These are phyloP conservation scores for Galeruca laticollis DNA, from an alignment of 2,888 invertebrate genomes.

Conservation along the genomic window DNA sequence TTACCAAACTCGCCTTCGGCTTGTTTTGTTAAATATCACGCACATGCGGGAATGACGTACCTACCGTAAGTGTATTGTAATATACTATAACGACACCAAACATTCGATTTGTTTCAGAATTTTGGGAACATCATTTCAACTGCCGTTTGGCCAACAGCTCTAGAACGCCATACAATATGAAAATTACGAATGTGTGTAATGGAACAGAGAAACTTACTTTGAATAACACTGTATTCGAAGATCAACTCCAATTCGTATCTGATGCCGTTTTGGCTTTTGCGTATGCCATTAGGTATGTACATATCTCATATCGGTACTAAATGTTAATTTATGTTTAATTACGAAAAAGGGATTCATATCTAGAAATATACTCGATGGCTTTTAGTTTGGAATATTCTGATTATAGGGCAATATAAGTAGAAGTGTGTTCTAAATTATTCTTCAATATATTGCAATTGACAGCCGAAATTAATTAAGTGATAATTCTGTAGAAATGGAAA, in stretches of 20 bases:
- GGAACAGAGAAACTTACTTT: conserved; percentile 81
- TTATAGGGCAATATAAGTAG: neutral
- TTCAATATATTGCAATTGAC: too few relatives aligned
- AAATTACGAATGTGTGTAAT: conserved; percentile 79
- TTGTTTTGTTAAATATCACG: too few relatives aligned
- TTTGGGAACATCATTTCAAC: conserved; percentile 95
- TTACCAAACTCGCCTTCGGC: too few relatives aligned
- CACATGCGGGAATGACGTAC: too few relatives aligned
- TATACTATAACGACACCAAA: too few relatives aligned
- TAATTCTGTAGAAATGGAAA: too few relatives aligned
- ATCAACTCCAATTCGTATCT: conserved; percentile 95
- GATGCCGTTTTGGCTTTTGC: conserved; percentile 97
- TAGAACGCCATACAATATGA: conserved; percentile 84
- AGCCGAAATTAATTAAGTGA: too few relatives aligned
- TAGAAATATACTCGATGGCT: too few relatives aligned
- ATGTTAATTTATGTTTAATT: neutral
- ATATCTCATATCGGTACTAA: neutral
- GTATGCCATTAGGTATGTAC: conserved; percentile 80
- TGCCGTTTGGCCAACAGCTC: conserved; percentile 87
- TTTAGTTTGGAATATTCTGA: neutral
- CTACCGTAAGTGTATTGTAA: too few relatives aligned
- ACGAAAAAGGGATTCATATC: too few relatives aligned
- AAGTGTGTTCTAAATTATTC: too few relatives aligned
- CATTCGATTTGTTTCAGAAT: conserved; percentile 74
- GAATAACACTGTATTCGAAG: conserved; percentile 88